Percentiles rank a stretch among this genome's conserved stretches.
Conservation (phyloP, 2,797 vertebrate species). For the Onychomys arenicola region DNA sequence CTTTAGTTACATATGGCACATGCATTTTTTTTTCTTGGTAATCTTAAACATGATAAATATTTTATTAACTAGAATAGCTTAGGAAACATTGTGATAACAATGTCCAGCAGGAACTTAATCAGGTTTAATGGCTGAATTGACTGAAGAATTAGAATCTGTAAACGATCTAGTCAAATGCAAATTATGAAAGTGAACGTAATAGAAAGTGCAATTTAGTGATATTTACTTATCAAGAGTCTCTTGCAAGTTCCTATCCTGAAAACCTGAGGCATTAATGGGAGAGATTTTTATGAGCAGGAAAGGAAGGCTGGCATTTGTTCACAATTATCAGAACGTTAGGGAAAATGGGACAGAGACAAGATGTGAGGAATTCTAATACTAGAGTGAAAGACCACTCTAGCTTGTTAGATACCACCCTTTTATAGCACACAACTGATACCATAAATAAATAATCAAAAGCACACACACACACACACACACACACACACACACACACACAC, state of each 20-base stretch:
- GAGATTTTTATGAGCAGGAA: not conserved
- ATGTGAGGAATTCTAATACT: not conserved
- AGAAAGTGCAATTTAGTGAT: conserved; percentile 39
- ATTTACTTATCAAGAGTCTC: conserved; percentile 42
- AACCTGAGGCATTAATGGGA: not conserved
- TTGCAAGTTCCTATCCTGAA: not conserved
- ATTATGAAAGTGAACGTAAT: conserved; percentile 1
- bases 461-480: not conserved
- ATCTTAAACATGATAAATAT: conserved; percentile 12
- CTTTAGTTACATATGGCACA: not conserved
- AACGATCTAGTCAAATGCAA: conserved; percentile 57
- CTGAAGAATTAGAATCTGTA: not conserved
- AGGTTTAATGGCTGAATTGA: conserved; percentile 34
- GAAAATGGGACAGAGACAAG: conserved; percentile 9
- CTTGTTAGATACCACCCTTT: not conserved
- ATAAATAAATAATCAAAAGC: not conserved
- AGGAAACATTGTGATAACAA: not conserved
- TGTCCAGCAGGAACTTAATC: not conserved
- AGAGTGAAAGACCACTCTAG: not conserved
- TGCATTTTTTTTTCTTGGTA: not conserved
- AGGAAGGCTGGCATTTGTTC: not conserved
- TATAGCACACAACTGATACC: not conserved
- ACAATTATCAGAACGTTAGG: not conserved
- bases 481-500: not conserved
- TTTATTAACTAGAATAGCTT: not conserved